phyloP scores from a whole-genome alignment of 2,113 vertebrate genomes.

The Hucho hucho region DNA sequence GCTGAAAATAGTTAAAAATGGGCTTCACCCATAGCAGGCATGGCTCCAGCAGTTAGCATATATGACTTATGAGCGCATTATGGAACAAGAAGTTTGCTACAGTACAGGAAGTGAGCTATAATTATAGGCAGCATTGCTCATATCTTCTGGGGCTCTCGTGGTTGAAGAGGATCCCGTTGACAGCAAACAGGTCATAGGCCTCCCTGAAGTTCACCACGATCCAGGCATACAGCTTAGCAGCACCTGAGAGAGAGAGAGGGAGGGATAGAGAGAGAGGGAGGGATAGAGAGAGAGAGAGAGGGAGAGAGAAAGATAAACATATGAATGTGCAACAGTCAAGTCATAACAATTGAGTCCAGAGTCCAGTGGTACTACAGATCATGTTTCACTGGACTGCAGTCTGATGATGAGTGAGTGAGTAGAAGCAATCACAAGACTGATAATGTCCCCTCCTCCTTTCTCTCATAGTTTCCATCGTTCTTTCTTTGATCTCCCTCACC shows the following conservation, averaged over 20 bases:
- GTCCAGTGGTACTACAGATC: slow-evolving; percentile 5
- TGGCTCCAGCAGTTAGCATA: no score
- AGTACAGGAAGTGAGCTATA: no score
- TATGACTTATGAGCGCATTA: no score
- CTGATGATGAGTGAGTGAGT: slow-evolving; percentile 53
- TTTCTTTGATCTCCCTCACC: neutral
- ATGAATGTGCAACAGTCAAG: neutral
- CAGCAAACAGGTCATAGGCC: slow-evolving; percentile 93
- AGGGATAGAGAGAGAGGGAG: neutral
- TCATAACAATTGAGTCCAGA: neutral
- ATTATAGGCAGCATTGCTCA: slow-evolving; percentile 61
- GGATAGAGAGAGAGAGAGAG: slow-evolving; percentile 11
- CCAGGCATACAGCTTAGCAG: slow-evolving; percentile 97
- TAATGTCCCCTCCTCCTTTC: slow-evolving; percentile 1
- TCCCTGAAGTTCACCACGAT: slow-evolving; percentile 99
- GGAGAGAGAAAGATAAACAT: neutral
- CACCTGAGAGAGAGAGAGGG: slow-evolving; percentile 71
- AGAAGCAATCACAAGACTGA: slow-evolving; percentile 35
- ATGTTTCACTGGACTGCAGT: slow-evolving; percentile 31
- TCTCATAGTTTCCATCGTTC: neutral
- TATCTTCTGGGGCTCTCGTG: slow-evolving; percentile 97
- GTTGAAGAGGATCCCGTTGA: slow-evolving; percentile 98
- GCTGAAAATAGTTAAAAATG: no score
- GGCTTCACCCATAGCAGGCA: no score
- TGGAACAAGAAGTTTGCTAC: no score